Evolutionary conservation across 2,113 vertebrate genomes (phyloP).

Genomic region (Galemys pyrenaicus): DNA sequence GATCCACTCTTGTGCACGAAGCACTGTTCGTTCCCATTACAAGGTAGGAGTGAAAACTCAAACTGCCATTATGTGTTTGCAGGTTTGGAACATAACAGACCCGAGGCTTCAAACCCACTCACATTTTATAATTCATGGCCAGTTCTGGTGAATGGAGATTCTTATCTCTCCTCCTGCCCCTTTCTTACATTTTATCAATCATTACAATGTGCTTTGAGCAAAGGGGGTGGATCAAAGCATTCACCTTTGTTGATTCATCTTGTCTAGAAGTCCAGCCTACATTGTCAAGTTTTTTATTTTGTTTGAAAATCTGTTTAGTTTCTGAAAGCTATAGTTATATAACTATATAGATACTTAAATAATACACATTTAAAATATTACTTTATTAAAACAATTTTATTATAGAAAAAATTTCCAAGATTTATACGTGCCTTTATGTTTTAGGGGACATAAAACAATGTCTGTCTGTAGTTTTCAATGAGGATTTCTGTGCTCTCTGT

Average conservation of each 20-base stretch:
- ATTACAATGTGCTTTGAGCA: neutral
- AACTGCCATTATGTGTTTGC: neutral
- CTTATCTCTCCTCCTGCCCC: neutral
- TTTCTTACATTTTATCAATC: neutral
- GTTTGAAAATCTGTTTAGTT: neutral
- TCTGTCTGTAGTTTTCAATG: neutral
- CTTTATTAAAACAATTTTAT: conserved; percentile 47
- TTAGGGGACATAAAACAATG: neutral
- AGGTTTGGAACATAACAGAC: neutral
- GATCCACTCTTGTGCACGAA: neutral
- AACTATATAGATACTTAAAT: neutral
- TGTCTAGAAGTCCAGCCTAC: neutral
- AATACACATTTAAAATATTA: neutral
- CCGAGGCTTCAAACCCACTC: neutral
- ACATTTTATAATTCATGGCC: conserved; percentile 2
- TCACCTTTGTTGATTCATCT: neutral
- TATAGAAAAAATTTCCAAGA: neutral
- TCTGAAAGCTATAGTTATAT: neutral
- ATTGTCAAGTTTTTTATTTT: neutral
- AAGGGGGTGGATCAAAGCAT: conserved; percentile 5
- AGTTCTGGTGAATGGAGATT: neutral
- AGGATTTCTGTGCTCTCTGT: neutral
- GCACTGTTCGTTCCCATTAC: neutral
- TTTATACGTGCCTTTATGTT: neutral
- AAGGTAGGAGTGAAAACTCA: neutral